Evolutionary conservation across 2,797 vertebrate species (phyloP), one percentile per base, ranked within the genome.

Genomic region (Eupleurogrammus muticus): DNA sequence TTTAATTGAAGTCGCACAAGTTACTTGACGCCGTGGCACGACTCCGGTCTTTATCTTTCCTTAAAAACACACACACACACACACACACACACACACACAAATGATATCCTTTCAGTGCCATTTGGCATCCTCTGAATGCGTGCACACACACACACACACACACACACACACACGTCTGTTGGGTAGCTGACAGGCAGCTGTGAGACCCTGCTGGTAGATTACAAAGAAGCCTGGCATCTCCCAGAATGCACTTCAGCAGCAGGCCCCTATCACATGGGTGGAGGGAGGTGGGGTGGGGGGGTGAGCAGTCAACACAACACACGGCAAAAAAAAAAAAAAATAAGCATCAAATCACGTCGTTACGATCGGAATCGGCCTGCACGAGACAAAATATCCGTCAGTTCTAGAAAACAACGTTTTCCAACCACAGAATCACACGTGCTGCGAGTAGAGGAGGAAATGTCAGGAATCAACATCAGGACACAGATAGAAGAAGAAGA

Each of bases 161-260:
- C 51, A 28, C 73, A 69, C 59, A 46, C 51, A 28, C 28, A 57
- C 17, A 51, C 68, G 80, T 82, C 62, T 84, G 84, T 62, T 64
- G 77, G 65, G 72, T 70, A 40, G 78, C 80, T 82, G 83, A 94
- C 93, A 94, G 94, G 77, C 85, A 97, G 96, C 96, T 97, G 96
- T 80, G 94, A 95, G 92, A 88, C 92, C 96, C 87, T 94, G 96
- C 97, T 98, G 96, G 89, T 97, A 96, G 94, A 97, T 98, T 97
- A 82, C 83, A 96, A 97, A 97, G 97, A 95, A 95, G 94, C 92
- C 95, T 96, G 95, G 95, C 95, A 95, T 95, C 94, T 96, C 87
- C 73, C 95, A 94, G 94, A 96, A 96, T 95, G 95, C 94, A 97
- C 94, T 95, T 95, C 94, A 96, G 94, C 94, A 94, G 94, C 92